Evolutionary conservation across 2,113 vertebrate genomes (phyloP).

Genomic region (Periophthalmodon schlosseri): DNA sequence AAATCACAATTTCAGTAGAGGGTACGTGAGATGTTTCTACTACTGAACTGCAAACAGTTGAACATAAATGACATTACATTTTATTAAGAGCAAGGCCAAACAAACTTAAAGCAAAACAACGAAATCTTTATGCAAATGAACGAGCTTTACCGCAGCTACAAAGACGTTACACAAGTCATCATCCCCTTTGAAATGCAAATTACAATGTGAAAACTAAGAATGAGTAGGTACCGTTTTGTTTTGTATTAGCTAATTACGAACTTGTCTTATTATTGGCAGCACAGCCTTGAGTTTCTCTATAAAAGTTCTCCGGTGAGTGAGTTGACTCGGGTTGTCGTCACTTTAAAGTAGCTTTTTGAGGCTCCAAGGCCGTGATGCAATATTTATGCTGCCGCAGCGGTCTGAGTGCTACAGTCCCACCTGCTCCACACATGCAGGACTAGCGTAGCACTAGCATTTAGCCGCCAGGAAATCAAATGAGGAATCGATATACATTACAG

Average conservation of each 20-base stretch:
- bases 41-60: too few relatives aligned
- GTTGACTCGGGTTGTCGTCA: conserved; percentile 24
- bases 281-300: neutral
- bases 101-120: neutral
- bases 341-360: conserved; percentile 57
- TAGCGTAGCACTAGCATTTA: neutral
- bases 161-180: neutral
- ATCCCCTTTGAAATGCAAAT: neutral
- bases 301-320: conserved; percentile 17
- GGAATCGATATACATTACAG: neutral
- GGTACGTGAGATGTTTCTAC: too few relatives aligned
- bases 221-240: neutral
- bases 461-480: neutral
- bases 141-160: neutral
- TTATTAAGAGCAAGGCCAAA: neutral
- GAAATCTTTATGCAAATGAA: neutral
- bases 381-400: conserved; percentile 70
- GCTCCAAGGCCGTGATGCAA: conserved; percentile 60
- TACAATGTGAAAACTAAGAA: neutral
- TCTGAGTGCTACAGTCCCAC: conserved; percentile 25
- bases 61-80: neutral
- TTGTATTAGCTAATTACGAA: neutral
- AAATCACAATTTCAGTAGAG: too few relatives aligned
- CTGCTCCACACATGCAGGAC: conserved; percentile 10
- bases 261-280: neutral